These are phyloP conservation scores for Strigamia crassipes DNA, from an alignment of 2,888 invertebrate species.

Conservation along the genomic window DNA sequence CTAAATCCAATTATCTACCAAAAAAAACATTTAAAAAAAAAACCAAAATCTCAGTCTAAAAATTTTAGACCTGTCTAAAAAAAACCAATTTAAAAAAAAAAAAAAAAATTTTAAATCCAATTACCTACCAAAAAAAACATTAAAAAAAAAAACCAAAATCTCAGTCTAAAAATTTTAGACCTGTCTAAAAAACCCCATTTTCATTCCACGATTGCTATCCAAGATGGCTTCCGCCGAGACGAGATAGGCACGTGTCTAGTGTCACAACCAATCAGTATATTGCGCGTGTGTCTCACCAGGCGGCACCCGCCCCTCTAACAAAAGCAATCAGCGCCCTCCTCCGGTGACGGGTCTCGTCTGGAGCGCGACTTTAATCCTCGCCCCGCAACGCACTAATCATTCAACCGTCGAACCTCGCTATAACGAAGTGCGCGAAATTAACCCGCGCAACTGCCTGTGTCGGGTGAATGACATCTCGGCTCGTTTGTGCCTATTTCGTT, in stretches of 20 bases:
- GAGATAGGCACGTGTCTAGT: not conserved
- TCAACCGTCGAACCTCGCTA: not conserved
- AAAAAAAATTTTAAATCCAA: too few relatives aligned
- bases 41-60: too few relatives aligned
- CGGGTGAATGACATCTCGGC: conserved; percentile 14
- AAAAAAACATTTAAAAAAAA: too few relatives aligned
- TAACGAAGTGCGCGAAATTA: not conserved
- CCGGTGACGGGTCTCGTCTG: not conserved
- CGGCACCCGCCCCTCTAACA: conserved; percentile 28
- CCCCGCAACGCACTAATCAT: not conserved
- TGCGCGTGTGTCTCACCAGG: conserved; percentile 16
- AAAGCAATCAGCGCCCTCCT: conserved; percentile 29
- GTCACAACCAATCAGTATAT: conserved; percentile 23
- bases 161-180: too few relatives aligned
- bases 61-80: too few relatives aligned
- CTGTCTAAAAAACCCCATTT: not conserved
- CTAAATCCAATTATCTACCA: too few relatives aligned
- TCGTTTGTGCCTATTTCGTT: conserved; percentile 34
- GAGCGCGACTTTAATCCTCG: not conserved
- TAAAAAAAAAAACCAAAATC: too few relatives aligned
- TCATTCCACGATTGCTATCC: too few relatives aligned
- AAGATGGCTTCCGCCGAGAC: too few relatives aligned
- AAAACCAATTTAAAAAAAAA: too few relatives aligned
- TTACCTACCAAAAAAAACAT: too few relatives aligned
- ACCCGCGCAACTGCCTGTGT: not conserved